Evolutionary conservation across 2,888 invertebrate species (phyloP).

Genomic region (Xestia c-nigrum): DNA sequence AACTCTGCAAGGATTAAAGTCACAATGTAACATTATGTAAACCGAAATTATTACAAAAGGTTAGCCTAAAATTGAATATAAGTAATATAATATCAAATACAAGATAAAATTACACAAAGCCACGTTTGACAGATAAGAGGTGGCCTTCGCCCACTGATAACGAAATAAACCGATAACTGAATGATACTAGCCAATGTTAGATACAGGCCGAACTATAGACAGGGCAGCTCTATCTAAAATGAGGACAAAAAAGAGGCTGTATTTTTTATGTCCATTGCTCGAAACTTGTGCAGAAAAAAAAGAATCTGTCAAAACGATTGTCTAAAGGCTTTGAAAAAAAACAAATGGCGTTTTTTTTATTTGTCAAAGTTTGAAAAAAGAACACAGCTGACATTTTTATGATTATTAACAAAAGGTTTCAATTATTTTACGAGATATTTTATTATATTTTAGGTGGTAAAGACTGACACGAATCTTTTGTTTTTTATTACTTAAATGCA

Average conservation of each 20-base stretch:
- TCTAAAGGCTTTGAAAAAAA: not conserved
- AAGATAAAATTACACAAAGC: conserved; percentile 53
- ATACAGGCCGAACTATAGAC: conserved; percentile 5
- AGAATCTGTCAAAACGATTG: not conserved
- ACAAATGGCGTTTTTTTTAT: not conserved
- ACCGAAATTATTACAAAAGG: conserved; percentile 26
- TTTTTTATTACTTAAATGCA: not conserved
- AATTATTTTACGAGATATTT: not conserved
- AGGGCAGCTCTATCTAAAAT: not conserved
- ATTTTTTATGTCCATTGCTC: not conserved
- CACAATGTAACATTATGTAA: not conserved
- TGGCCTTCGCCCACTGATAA: conserved; percentile 68
- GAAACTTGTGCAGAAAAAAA: not conserved
- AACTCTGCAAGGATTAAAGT: not conserved
- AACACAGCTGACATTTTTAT: not conserved
- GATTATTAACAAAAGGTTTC: not conserved
- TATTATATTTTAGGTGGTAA: not conserved
- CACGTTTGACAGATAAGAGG: conserved; percentile 60
- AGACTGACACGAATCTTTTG: not conserved
- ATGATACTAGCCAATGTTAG: conserved; percentile 51
- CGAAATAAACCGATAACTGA: conserved; percentile 53
- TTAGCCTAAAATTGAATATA: conserved; percentile 51
- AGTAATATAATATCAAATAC: conserved; percentile 56
- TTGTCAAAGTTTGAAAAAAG: conserved; percentile 1
- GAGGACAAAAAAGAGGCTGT: conserved; percentile 11